Percentiles rank a stretch among this genome's conserved stretches.
Evolutionary conservation across 2,113 vertebrate species (phyloP).

Genomic region (Etheostoma spectabile): DNA sequence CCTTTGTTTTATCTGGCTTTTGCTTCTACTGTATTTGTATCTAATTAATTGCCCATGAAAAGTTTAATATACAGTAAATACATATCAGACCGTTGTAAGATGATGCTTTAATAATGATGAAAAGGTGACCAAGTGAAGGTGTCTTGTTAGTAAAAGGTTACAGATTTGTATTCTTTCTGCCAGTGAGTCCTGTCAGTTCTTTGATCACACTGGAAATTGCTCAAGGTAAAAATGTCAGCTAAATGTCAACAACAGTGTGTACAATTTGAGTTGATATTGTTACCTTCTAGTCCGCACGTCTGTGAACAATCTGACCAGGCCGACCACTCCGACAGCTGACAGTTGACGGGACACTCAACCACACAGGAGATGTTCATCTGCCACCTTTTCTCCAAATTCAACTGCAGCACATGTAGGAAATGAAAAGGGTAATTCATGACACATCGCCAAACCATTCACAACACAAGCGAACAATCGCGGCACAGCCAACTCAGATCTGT

Average conservation of each 20-base stretch:
- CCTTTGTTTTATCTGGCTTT: neutral
- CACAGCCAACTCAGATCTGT: constrained; percentile 26
- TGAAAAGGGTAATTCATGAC: neutral
- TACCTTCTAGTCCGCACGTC: constrained; percentile 94
- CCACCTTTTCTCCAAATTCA: constrained; percentile 93
- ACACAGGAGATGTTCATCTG: constrained; percentile 94
- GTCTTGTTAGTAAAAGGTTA: constrained; percentile 2
- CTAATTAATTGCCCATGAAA: neutral
- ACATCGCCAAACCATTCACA: neutral
- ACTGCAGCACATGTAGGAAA: constrained; percentile 75
- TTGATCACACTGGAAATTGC: neutral
- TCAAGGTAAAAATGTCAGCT: constrained; percentile 3
- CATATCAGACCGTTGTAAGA: neutral
- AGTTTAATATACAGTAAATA: neutral
- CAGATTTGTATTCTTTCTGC: neutral
- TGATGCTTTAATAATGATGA: neutral
- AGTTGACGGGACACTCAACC: constrained; percentile 98
- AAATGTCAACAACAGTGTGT: constrained; percentile 2
- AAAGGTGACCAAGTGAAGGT: neutral
- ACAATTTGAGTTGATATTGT: neutral
- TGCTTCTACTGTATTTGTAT: neutral
- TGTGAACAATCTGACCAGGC: constrained; percentile 94
- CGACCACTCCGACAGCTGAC: constrained; percentile 97
- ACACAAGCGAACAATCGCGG: neutral
- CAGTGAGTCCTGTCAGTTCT: neutral